Percentiles rank a stretch among this genome's conserved stretches.
phyloP scores from a whole-genome alignment of 1,140 invertebrate genomes.

The Monochamus saltuarius region DNA sequence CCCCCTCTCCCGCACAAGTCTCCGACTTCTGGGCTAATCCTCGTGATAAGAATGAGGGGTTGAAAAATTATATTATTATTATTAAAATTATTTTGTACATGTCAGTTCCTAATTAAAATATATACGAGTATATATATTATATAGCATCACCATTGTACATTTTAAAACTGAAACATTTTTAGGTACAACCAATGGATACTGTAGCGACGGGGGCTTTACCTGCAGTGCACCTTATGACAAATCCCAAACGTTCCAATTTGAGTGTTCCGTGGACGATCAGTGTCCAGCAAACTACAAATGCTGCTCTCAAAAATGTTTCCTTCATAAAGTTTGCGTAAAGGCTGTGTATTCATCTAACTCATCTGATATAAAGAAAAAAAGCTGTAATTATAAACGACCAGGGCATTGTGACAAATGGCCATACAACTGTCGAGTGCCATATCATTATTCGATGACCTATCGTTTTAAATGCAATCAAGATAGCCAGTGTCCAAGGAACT shows the following conservation, averaged over 20 bases:
- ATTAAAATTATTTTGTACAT: too few relatives aligned
- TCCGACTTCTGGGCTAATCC: too few relatives aligned
- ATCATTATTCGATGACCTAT: neutral
- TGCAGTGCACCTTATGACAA: slow-evolving; percentile 6
- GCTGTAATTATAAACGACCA: too few relatives aligned
- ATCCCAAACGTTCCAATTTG: slow-evolving; percentile 9
- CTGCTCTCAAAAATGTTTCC: slow-evolving; percentile 11
- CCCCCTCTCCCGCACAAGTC: too few relatives aligned
- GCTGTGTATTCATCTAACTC: neutral
- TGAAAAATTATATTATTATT: too few relatives aligned
- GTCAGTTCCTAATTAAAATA: too few relatives aligned
- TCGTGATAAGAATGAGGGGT: too few relatives aligned
- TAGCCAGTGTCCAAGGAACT: slow-evolving; percentile 16
- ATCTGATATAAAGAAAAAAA: too few relatives aligned
- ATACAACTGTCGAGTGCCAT: slow-evolving; percentile 8
- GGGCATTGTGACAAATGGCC: neutral
- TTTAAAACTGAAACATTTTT: too few relatives aligned
- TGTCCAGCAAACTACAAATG: slow-evolving; percentile 13
- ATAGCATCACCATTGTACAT: too few relatives aligned
- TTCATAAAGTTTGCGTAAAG: slow-evolving; percentile 15
- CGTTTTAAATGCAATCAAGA: slow-evolving; percentile 9
- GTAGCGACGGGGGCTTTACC: neutral
- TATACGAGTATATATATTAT: too few relatives aligned
- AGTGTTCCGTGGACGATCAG: slow-evolving; percentile 2
- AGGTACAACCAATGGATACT: too few relatives aligned